Evolutionary conservation across 2,113 vertebrate genomes (phyloP).

Genomic region (Malurus elegans): DNA sequence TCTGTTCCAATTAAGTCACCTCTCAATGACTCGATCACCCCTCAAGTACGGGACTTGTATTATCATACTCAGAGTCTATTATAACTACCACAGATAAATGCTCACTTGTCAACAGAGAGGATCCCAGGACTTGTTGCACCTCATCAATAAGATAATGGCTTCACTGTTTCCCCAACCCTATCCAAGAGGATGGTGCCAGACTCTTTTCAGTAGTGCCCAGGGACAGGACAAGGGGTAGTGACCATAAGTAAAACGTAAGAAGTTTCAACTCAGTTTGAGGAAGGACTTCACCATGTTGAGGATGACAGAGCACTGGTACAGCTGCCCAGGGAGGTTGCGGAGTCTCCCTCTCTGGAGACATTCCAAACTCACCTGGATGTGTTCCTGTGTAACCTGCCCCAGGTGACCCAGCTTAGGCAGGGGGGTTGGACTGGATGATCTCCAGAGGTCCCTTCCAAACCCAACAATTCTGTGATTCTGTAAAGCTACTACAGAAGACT

Average conservation of each 20-base stretch:
- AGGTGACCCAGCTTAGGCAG: not conserved
- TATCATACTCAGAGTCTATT: not conserved
- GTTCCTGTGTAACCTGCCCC: not conserved
- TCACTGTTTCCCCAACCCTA: not conserved
- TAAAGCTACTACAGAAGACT: not conserved
- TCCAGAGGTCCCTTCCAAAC: not conserved
- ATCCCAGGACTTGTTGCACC: not conserved
- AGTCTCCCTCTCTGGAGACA: not conserved
- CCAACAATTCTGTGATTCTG: not conserved
- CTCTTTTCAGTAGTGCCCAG: not conserved
- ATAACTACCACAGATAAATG: not conserved
- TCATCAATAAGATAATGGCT: not conserved
- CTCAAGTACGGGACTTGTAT: not conserved
- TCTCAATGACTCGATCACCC: not conserved
- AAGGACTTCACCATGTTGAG: not conserved
- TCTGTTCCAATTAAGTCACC: not conserved
- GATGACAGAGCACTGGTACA: not conserved
- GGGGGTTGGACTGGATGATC: not conserved
- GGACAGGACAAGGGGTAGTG: not conserved
- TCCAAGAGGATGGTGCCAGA: not conserved
- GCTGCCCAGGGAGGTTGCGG: not conserved
- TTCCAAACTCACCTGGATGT: not conserved
- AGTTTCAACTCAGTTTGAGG: not conserved
- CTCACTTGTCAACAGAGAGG: not conserved
- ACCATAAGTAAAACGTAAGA: not conserved